phyloP scores from a whole-genome alignment of 1,140 invertebrate species.

The Megalopta genalis region DNA sequence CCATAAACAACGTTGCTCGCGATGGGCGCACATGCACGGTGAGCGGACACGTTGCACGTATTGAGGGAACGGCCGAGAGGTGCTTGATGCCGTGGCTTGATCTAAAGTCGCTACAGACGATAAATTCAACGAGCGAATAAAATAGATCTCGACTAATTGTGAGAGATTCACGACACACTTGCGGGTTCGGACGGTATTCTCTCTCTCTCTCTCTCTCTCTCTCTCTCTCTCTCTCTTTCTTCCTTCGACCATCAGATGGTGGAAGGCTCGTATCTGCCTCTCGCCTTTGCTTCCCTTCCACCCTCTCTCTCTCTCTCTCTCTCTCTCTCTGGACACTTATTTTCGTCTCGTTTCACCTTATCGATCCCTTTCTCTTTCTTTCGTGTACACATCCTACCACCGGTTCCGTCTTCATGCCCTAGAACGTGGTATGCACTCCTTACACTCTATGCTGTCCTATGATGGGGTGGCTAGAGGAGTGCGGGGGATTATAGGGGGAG shows the following conservation, averaged over 20 bases:
- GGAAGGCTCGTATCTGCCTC: not conserved
- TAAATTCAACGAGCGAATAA: conserved; percentile 77
- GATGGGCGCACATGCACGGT: conserved; percentile 32
- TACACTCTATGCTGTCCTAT: conserved; percentile 47
- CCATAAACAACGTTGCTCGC: conserved; percentile 73
- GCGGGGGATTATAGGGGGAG: conserved; percentile 31
- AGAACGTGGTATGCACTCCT: conserved; percentile 55
- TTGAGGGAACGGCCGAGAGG: conserved; percentile 35
- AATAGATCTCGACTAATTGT: conserved; percentile 80
- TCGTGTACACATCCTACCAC: conserved; percentile 25
- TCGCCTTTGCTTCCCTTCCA: not conserved
- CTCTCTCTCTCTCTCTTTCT: conserved; percentile 1
- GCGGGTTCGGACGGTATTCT: conserved; percentile 38
- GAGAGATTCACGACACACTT: conserved; percentile 78
- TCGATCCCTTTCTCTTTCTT: conserved; percentile 22
- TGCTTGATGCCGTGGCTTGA: conserved; percentile 55
- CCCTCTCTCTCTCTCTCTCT: not conserved
- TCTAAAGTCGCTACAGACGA: conserved; percentile 76
- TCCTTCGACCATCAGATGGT: too few relatives aligned
- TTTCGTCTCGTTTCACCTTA: conserved; percentile 3
- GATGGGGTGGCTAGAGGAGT: conserved; percentile 1
- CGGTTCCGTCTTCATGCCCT: conserved; percentile 53
- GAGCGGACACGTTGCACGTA: conserved; percentile 41
- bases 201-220: conserved; percentile 15
- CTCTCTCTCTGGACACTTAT: not conserved